Percentiles rank a stretch among this genome's conserved stretches.
These are phyloP conservation scores for Megastigmus dorsalis DNA, from an alignment of 2,888 invertebrate species.

Conservation along the genomic window DNA sequence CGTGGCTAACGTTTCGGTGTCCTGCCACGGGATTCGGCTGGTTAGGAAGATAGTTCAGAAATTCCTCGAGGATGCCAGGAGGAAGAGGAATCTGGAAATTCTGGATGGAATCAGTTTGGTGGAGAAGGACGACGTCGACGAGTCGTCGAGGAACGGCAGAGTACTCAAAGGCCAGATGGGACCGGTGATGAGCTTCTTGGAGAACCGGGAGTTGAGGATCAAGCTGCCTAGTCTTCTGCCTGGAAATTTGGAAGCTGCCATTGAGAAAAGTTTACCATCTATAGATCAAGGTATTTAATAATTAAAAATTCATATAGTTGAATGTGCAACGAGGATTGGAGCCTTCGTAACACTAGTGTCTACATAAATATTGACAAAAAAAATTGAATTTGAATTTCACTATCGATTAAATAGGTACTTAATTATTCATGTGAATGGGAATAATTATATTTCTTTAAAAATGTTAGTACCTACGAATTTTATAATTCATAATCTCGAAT, in stretches of 20 bases:
- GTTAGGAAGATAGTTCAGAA: conserved; percentile 77
- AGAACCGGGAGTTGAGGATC: conserved; percentile 84
- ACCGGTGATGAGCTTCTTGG: conserved; percentile 80
- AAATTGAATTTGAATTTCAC: too few species aligned
- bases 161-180: conserved; percentile 74
- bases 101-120: conserved; percentile 81
- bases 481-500: too few species aligned
- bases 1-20: conserved; percentile 62
- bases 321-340: too few species aligned
- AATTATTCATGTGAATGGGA: too few species aligned
- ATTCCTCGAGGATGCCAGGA: conserved; percentile 75
- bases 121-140: conserved; percentile 75
- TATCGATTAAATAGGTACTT: too few species aligned
- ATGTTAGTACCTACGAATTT: too few species aligned
- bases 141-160: conserved; percentile 74
- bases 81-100: conserved; percentile 77
- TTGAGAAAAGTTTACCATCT: conserved; percentile 77
- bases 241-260: conserved; percentile 79
- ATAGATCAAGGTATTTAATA: conserved; percentile 72
- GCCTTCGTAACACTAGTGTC: too few species aligned
- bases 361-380: too few species aligned
- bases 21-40: conserved; percentile 76
- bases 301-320: too few species aligned
- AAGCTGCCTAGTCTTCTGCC: conserved; percentile 83
- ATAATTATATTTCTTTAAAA: too few species aligned